Conservation (phyloP, 2,888 invertebrate genomes). For the Camponotus fellah region DNA sequence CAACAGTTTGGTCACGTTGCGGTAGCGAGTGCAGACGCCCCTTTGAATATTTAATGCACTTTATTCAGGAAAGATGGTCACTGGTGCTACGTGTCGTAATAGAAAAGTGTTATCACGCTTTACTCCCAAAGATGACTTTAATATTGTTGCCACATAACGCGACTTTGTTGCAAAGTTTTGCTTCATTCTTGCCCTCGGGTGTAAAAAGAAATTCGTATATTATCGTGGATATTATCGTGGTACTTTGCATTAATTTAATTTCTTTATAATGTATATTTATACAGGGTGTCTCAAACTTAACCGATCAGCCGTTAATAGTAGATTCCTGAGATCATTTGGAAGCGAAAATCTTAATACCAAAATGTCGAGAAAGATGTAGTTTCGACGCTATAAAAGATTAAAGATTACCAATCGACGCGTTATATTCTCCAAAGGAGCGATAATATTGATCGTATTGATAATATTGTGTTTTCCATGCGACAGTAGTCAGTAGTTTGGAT, state of each 20-base stretch:
- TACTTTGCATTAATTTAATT: background rate
- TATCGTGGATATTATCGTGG: background rate
- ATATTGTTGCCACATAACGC: background rate
- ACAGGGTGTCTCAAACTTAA: too few relatives aligned
- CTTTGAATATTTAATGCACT: slow-evolving; percentile 44
- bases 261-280: background rate
- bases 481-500: too few relatives aligned
- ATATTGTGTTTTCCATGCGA: too few relatives aligned
- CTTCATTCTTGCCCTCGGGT: background rate
- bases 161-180: background rate
- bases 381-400: too few relatives aligned
- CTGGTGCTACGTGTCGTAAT: slow-evolving; percentile 2
- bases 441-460: too few relatives aligned
- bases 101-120: background rate
- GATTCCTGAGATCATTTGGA: too few relatives aligned
- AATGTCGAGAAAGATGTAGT: too few relatives aligned
- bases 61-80: slow-evolving; percentile 49
- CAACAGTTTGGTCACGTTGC: slow-evolving; percentile 57
- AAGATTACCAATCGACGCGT: too few relatives aligned
- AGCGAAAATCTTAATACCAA: too few relatives aligned
- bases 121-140: background rate
- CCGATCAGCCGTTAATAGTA: too few relatives aligned
- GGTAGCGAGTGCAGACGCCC: slow-evolving; percentile 35
- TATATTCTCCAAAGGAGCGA: background rate
- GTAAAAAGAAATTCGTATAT: background rate